Evolutionary conservation across 2,113 vertebrate species (phyloP), one percentile per base, ranked within the genome.

Genomic region (Lynx canadensis): DNA sequence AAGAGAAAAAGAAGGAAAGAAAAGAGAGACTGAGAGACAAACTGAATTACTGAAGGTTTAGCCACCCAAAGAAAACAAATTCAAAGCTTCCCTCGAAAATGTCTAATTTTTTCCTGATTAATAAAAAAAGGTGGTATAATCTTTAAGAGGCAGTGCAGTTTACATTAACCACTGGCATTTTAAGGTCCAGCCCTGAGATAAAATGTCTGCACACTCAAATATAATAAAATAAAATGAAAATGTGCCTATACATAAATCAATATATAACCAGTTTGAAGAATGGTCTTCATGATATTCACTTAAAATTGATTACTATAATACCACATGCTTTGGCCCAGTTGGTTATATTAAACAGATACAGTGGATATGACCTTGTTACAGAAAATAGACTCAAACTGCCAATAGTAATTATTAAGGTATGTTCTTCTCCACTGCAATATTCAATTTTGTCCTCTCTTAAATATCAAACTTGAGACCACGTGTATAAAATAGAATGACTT

Each of bases 211-310:
- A 60, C 19, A 79, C 45, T 23, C 25, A 85, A 91, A 66, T 13
- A 91, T 45, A 65, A 48, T 25, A 65, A 52, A 91, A 80, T 48
- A 63, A 93, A 93, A 81, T 66, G 29, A 15, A 94, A 94, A 95
- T 45, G 45, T 50, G 4, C 18, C 81, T 89, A 36, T 38, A 16
- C 55, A 55, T 90, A 18, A n/a, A 93, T 55, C n/a, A 93, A 69
- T 79, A 48, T 50, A 80, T 93, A 94, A 50, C 12, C 19, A 50
- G 71, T 50, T 36, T 12, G 41, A 55, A n/a, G n/a, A 94, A 68
- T n/a, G 50, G 5, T 65, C 21, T 96, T 86, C 7, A 45, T 69
- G 87, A 38, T 2, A 83, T 63, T 94, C 33, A 38, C 15, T 85
- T 91, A 41, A 91, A 52, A 33, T 92, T 55, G 16, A 48, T 60